phyloP scores from a whole-genome alignment of 2,888 invertebrate species.

The Stenolophus ochropezus region DNA sequence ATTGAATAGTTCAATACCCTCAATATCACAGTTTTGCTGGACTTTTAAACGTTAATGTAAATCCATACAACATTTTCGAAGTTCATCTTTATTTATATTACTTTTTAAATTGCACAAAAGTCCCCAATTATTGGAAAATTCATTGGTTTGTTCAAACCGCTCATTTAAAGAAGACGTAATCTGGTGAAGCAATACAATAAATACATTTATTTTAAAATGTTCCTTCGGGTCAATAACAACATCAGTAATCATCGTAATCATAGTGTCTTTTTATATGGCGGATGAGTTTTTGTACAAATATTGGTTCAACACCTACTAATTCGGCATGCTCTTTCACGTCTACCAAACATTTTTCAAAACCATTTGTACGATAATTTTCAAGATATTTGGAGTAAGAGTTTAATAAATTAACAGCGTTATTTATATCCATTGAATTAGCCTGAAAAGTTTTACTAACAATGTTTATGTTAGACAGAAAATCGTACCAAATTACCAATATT shows the following conservation, averaged over 20 bases:
- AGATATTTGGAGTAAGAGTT: background rate
- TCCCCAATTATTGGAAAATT: slow-evolving; percentile 4
- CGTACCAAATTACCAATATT: slow-evolving; percentile 13
- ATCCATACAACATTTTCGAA: too few relatives aligned
- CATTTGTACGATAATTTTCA: background rate
- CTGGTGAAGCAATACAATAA: background rate
- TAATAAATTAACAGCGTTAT: background rate
- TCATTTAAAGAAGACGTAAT: background rate
- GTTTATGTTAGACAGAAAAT: background rate
- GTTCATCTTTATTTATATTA: too few relatives aligned
- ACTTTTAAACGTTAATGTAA: too few relatives aligned
- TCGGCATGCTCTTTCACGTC: background rate
- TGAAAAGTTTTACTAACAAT: slow-evolving; percentile 1
- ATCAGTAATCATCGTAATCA: too few relatives aligned
- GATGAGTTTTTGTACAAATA: background rate
- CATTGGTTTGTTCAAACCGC: slow-evolving; percentile 15
- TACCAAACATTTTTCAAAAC: background rate
- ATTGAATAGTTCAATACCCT: too few relatives aligned
- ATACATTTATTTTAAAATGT: slow-evolving; percentile 14
- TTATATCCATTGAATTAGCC: background rate
- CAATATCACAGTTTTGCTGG: too few relatives aligned
- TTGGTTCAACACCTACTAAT: background rate
- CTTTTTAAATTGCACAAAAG: background rate
- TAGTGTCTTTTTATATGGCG: slow-evolving; percentile 16
- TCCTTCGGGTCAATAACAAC: too few relatives aligned